Evolutionary conservation across 1,140 invertebrate genomes (phyloP).

Genomic region (Pseudachorutes palmiensis): DNA sequence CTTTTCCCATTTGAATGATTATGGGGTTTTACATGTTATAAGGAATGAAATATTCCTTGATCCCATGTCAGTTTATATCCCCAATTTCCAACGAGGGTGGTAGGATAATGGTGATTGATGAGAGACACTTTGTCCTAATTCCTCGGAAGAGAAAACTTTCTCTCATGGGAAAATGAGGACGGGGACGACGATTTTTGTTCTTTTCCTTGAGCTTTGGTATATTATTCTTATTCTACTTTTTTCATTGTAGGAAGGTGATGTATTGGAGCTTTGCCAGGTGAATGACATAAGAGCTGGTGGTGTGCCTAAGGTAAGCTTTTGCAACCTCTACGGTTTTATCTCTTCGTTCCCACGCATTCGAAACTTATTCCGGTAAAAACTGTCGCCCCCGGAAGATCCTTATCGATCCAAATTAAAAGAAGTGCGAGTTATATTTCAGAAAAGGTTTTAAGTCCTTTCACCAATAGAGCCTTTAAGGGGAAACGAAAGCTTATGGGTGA

Average conservation of each 20-base stretch:
- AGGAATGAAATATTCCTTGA: neutral
- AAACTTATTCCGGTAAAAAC: neutral
- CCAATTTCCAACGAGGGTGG: neutral
- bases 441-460: too few relatives aligned
- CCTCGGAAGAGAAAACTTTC: too few relatives aligned
- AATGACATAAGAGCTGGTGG: conserved; percentile 88
- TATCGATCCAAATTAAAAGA: neutral
- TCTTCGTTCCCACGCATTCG: neutral
- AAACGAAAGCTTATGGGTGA: too few relatives aligned
- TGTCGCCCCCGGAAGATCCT: neutral
- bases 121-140: conserved; percentile 17
- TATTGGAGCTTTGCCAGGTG: conserved; percentile 92
- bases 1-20: too few relatives aligned
- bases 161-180: too few relatives aligned
- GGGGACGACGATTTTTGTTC: too few relatives aligned
- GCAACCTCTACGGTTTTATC: too few relatives aligned
- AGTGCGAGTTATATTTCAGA: too few relatives aligned
- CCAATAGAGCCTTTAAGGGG: too few relatives aligned
- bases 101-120: conserved; percentile 6
- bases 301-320: conserved; percentile 63
- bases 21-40: too few relatives aligned
- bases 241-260: conserved; percentile 76
- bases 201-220: too few relatives aligned
- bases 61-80: neutral
- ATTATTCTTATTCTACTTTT: too few relatives aligned